Evolutionary conservation across 1,140 invertebrate species (phyloP), one percentile per base, ranked within the genome.

Genomic region (Drosophila punjabiensis): DNA sequence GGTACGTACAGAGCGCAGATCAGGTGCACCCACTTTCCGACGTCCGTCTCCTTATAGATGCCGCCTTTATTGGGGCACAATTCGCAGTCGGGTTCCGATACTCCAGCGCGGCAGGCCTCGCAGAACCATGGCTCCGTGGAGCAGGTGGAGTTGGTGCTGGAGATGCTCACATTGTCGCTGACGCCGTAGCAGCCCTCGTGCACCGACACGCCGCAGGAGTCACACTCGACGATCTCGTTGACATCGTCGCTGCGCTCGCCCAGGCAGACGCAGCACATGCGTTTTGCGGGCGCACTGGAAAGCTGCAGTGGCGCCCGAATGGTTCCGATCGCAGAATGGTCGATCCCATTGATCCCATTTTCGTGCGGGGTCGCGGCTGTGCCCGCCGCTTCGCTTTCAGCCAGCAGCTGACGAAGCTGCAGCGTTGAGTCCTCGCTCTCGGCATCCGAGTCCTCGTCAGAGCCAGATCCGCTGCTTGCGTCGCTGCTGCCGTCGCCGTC

Each of bases 41-140:
- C 97, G 94, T 98, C 98, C 5, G 98, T 99, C 94, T 98, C 97
- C 94, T 99, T 99, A 90, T 98, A 99, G 79, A 99, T 98, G 55
- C 98, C 98, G 87, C 97, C 98, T 91, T 94, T 94, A 93, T 97
- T 97, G 5, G 98, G 97, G 92, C 98, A 98, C 9, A 98, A 93
- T 94, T 98, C 97, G 93, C 98, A 98, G 18, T 95, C 95, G 1
- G 98, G 98, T 93, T 97, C 96, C 32, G 95, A 96, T 10, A 97
- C 95, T 3, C 98, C 98, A 45, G 98, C 98, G 90, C 98, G 98
- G 83, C 98, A 99, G n/a, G 98, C 97, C 94, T 99, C 98, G 94
- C 98, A 99, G 93, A 99, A 99, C 98, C 98, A 99, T 0, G 98
- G 98, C 81, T 98, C 98, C 3, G 98, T 99, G 41, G 98, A 98